Conservation (phyloP, 2,888 invertebrate species). For the Amphipyra tragopoginis region DNA sequence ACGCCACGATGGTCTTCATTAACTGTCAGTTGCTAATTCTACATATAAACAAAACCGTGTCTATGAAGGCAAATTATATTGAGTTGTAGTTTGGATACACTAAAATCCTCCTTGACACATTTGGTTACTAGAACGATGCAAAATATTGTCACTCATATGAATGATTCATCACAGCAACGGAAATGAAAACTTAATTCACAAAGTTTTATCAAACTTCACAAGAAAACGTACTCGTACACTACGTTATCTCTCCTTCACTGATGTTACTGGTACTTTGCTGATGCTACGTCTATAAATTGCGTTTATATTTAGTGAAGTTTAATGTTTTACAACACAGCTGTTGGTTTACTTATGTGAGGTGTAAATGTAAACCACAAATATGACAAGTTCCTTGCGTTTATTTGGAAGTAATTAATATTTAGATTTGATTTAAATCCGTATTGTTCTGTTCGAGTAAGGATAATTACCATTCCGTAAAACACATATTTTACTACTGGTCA, state of each 20-base stretch:
- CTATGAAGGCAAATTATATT: slow-evolving; percentile 52
- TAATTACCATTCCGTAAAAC: slow-evolving; percentile 21
- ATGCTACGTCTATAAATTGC: slow-evolving; percentile 52
- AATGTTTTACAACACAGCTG: slow-evolving; percentile 43
- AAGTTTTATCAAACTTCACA: slow-evolving; percentile 57
- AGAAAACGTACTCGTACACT: slow-evolving; percentile 55
- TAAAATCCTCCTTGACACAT: slow-evolving; percentile 2
- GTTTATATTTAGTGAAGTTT: slow-evolving; percentile 37
- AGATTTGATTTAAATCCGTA: slow-evolving; percentile 52
- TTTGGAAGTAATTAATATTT: slow-evolving; percentile 55
- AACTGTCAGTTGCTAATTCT: slow-evolving; percentile 61
- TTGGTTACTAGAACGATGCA: background rate
- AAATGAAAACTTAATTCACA: slow-evolving; percentile 56
- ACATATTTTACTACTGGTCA: slow-evolving; percentile 52
- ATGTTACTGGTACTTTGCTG: slow-evolving; percentile 53
- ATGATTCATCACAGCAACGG: slow-evolving; percentile 35
- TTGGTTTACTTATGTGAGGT: slow-evolving; percentile 42
- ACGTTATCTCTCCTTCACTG: slow-evolving; percentile 58
- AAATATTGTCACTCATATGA: slow-evolving; percentile 15
- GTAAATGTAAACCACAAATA: slow-evolving; percentile 49
- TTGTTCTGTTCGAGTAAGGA: slow-evolving; percentile 46
- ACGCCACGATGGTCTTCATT: slow-evolving; percentile 53
- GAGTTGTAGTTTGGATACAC: slow-evolving; percentile 26
- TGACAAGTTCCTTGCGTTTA: slow-evolving; percentile 55
- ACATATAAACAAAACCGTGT: slow-evolving; percentile 60